Evolutionary conservation across 1,140 invertebrate genomes (phyloP).

Genomic region (Gonioctena quinquepunctata): DNA sequence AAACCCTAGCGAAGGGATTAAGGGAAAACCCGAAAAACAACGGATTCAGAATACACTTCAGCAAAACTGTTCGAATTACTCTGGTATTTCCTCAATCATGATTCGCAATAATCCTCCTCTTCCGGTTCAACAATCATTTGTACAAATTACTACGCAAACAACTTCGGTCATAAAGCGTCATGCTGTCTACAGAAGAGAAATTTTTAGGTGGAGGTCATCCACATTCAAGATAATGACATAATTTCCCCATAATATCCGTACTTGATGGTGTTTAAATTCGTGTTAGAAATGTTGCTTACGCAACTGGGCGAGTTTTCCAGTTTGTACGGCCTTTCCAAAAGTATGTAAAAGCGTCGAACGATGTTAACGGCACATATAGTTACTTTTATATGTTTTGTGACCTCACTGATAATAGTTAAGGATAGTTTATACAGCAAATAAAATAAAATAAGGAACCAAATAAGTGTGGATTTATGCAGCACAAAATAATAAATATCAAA

Average conservation of each 20-base stretch:
- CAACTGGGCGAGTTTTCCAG: not conserved
- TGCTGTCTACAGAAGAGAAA: slow-evolving; percentile 35
- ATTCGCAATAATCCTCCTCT: not conserved
- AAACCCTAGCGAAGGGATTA: too few species aligned
- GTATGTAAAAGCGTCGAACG: not conserved
- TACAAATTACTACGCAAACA: slow-evolving; percentile 1
- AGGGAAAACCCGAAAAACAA: too few species aligned
- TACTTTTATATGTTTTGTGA: too few species aligned
- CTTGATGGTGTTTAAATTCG: slow-evolving; percentile 8
- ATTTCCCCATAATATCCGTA: slow-evolving; percentile 28
- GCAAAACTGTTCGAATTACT: not conserved
- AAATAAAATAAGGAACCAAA: too few species aligned
- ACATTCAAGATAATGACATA: slow-evolving; percentile 35
- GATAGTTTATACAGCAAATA: too few species aligned
- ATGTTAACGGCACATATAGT: not conserved
- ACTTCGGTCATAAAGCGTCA: slow-evolving; percentile 20
- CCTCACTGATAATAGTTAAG: too few species aligned
- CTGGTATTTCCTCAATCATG: not conserved
- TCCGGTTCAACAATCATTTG: not conserved
- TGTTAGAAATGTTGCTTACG: not conserved
- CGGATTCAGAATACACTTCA: too few species aligned
- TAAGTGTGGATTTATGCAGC: too few species aligned
- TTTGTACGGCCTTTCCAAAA: not conserved
- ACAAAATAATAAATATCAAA: too few species aligned
- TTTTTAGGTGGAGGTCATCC: slow-evolving; percentile 32